These are phyloP conservation scores for Unio delphinus DNA, from an alignment of 2,888 invertebrate genomes.

Conservation along the genomic window DNA sequence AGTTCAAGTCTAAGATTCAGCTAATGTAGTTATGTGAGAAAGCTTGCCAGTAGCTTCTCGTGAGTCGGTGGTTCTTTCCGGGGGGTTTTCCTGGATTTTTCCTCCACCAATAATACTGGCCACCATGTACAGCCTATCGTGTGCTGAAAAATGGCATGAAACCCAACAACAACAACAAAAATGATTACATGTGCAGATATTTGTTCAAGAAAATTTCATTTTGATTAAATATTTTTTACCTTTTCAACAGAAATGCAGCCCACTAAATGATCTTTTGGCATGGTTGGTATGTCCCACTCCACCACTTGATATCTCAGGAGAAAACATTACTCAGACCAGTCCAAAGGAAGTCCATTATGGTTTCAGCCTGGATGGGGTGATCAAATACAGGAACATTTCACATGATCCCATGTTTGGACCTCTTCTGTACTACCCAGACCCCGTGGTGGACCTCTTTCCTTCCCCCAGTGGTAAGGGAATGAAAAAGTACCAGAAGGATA, in stretches of 20 bases:
- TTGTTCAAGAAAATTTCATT: no score
- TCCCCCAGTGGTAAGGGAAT: conserved; percentile 76
- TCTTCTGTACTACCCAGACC: conserved; percentile 92
- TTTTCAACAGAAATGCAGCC: conserved; percentile 6
- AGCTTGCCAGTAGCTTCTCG: no score
- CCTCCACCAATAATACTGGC: no score
- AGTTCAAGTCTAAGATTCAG: no score
- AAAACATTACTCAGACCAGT: conserved; percentile 81
- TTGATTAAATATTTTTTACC: no score
- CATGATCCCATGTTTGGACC: conserved; percentile 73
- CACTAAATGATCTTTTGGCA: conserved; percentile 15
- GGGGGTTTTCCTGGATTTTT: no score
- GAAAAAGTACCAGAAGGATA: conserved; percentile 86
- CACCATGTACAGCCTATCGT: no score
- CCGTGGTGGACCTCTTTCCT: conserved; percentile 84
- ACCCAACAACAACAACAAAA: no score
- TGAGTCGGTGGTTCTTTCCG: no score
- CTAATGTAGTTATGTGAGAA: no score
- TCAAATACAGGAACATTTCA: conserved; percentile 88
- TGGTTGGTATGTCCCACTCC: conserved; percentile 42
- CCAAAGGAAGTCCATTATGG: conserved; percentile 80
- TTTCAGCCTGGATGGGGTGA: conserved; percentile 96
- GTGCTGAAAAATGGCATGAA: no score
- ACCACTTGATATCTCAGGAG: conserved; percentile 20
- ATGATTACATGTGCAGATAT: no score